Conservation (phyloP, 2,113 vertebrate species). For the Cebus imitator region DNA sequence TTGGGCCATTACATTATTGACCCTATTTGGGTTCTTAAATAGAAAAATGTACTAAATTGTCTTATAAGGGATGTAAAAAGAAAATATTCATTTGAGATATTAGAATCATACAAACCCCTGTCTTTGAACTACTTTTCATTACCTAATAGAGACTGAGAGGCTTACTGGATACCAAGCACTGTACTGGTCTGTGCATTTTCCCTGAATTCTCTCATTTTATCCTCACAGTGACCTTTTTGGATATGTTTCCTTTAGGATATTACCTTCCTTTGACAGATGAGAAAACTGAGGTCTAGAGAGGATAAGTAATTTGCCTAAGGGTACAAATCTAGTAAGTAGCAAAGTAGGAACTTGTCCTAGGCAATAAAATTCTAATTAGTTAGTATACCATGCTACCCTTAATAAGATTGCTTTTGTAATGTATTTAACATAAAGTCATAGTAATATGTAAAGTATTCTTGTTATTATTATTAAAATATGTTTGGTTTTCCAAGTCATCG, state of each 20-base stretch:
- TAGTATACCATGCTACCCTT: neutral
- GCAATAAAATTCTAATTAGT: neutral
- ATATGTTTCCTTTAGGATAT: neutral
- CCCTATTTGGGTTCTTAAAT: neutral
- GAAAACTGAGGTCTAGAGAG: neutral
- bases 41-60: neutral
- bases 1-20: too few relatives aligned
- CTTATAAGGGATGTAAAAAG: neutral
- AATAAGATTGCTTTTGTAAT: neutral
- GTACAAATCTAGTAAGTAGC: neutral
- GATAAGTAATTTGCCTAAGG: neutral
- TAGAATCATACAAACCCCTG: neutral
- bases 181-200: neutral
- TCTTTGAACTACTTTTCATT: constrained; percentile 3
- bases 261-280: neutral
- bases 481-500: constrained; percentile 27
- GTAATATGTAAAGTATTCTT: neutral
- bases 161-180: neutral
- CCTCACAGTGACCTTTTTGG: neutral
- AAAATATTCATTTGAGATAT: neutral
- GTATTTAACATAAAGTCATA: constrained; percentile 20
- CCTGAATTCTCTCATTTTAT: neutral
- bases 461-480: constrained; percentile 24
- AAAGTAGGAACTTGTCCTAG: neutral
- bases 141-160: neutral